These are phyloP conservation scores for Pelecanus crispus DNA, from an alignment of 2,113 vertebrate genomes.

Conservation along the genomic window DNA sequence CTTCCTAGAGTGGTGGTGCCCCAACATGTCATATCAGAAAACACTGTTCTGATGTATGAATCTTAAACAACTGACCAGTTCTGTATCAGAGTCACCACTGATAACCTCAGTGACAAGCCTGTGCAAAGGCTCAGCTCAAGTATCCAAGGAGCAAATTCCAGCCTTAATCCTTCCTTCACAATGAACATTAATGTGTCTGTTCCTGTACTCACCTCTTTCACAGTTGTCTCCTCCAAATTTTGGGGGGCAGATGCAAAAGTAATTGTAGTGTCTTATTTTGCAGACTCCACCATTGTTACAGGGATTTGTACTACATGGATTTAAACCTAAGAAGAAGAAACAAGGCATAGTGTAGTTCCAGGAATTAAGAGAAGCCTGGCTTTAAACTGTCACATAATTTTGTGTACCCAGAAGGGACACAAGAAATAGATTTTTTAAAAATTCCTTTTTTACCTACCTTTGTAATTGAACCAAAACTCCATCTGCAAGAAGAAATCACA, in stretches of 20 bases:
- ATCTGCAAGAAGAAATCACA: constrained; percentile 65
- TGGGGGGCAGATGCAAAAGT: constrained; percentile 70
- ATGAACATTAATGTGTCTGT: background rate
- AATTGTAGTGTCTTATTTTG: constrained; percentile 27
- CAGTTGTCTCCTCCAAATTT: constrained; percentile 62
- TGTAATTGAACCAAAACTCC: constrained; percentile 86
- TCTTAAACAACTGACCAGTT: background rate
- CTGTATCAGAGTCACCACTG: background rate
- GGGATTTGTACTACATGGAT: constrained; percentile 62
- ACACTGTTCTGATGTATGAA: too few species aligned
- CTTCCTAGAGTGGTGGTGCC: background rate
- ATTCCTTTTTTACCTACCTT: constrained; percentile 60
- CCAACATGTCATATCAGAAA: fast-evolving
- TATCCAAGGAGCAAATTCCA: background rate
- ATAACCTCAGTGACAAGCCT: background rate
- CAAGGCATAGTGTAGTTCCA: background rate
- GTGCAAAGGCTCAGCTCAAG: background rate
- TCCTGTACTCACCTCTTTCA: constrained; percentile 61
- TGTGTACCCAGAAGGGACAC: background rate
- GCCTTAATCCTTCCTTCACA: background rate
- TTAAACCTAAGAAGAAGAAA: constrained; percentile 51
- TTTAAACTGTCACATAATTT: background rate
- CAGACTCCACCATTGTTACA: constrained; percentile 74
- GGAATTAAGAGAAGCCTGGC: background rate
- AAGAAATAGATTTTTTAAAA: background rate